A percentile compares a stretch with the other conserved stretches of the same genome.
phyloP scores from a whole-genome alignment of 2,888 invertebrate species.

The Trissolcus japonicus region DNA sequence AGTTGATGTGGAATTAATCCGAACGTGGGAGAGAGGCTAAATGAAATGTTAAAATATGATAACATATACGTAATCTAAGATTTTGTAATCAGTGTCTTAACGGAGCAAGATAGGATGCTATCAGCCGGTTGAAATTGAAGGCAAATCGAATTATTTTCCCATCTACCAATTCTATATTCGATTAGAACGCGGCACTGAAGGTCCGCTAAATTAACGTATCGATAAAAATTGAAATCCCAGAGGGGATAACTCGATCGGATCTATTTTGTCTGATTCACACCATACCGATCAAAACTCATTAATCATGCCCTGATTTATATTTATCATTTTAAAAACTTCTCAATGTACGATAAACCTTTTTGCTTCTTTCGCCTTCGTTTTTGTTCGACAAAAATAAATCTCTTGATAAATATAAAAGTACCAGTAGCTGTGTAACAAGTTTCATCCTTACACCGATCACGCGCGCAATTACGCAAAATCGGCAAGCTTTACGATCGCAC shows the following conservation, averaged over 20 bases:
- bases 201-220: slow-evolving; percentile 36
- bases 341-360: neutral
- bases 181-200: slow-evolving; percentile 25
- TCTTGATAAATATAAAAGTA: slow-evolving; percentile 5
- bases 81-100: slow-evolving; percentile 47
- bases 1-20: too few relatives aligned
- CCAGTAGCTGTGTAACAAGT: slow-evolving; percentile 34
- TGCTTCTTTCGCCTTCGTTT: neutral
- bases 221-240: slow-evolving; percentile 33
- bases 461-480: slow-evolving; percentile 36
- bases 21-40: too few relatives aligned
- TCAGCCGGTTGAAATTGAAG: slow-evolving; percentile 48
- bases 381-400: neutral
- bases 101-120: slow-evolving; percentile 39
- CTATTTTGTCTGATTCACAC: slow-evolving; percentile 13
- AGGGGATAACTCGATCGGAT: slow-evolving; percentile 13
- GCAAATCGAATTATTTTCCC: slow-evolving; percentile 55
- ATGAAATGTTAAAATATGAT: slow-evolving; percentile 44
- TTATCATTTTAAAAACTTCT: neutral
- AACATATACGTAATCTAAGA: slow-evolving; percentile 46
- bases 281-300: slow-evolving; percentile 19
- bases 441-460: slow-evolving; percentile 30
- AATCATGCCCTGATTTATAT: slow-evolving; percentile 4
- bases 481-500: slow-evolving; percentile 25
- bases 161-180: slow-evolving; percentile 47